Base-by-base conservation (phyloP, 2,797 vertebrate species). In the Naso thynnoides region DNA sequence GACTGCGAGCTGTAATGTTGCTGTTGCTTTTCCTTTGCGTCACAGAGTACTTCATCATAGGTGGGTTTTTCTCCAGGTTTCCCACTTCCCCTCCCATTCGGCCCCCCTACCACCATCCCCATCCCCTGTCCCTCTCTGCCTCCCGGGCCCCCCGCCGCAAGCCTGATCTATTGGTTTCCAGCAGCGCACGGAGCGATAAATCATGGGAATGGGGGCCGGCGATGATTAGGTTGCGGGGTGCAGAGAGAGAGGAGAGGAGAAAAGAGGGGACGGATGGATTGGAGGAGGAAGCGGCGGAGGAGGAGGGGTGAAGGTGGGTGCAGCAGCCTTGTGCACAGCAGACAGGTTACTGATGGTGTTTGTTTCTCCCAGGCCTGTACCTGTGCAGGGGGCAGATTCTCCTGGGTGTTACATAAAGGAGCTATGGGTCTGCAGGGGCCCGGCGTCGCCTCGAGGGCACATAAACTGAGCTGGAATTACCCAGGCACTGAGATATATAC, bases 341-440 rank as follows among this genome's bases (percentile, higher is more conserved):
- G 95, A 96, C 96, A 96, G 95, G 95, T 98, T 97, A 97, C 96
- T 95, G 96, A 97, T 97, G 95, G 94, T 83, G 85, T 96, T 96
- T 94, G 92, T 93, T 94, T 94, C 92, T 94, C 90, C 67, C 81
- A 89, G 89, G 88, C 89, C 85, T 70, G 87, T 92, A 87, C 90
- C 91, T 88, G 87, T 74, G 87, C 89, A 88, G 90, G 87, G 90
- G 92, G 89, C 84, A 81, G 79, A 80, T 84, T 81, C 93, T 92
- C 90, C 85, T 82, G 90, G 91, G 93, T 86, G 88, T 89, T 93
- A 88, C 91, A 88, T 90, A 91, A 88, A 90, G 89, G 87, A 92
- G 83, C 84, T 88, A 86, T 88, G 87, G 85, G 86, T 88, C 91
- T 90, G 78, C 88, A 16, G 81, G 83, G 86, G 84, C 76, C 68